Conservation (phyloP, 2,888 invertebrate species). For the Ferrisia virgata region DNA sequence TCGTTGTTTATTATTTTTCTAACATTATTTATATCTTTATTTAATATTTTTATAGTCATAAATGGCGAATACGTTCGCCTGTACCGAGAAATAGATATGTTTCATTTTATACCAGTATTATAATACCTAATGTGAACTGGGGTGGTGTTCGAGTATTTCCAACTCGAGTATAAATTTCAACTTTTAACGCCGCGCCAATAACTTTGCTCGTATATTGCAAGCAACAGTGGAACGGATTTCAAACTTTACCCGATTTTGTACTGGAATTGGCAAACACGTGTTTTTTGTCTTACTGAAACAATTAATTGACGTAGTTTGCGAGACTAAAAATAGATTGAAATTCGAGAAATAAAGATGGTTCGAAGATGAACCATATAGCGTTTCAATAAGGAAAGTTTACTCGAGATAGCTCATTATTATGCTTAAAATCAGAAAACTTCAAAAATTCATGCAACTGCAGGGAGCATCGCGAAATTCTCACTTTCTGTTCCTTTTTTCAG, state of each 20-base stretch:
- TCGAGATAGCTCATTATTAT: too few relatives aligned
- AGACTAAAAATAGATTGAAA: not conserved
- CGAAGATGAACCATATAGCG: too few relatives aligned
- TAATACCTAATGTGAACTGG: not conserved
- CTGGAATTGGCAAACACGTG: not conserved
- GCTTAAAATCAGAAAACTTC: too few relatives aligned
- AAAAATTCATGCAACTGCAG: too few relatives aligned
- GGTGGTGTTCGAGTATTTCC: not conserved
- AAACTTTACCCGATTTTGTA: not conserved
- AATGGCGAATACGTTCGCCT: not conserved
- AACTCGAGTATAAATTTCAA: not conserved
- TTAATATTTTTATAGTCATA: not conserved
- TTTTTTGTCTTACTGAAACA: not conserved
- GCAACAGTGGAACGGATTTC: not conserved
- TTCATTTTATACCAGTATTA: not conserved
- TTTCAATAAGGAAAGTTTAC: too few relatives aligned
- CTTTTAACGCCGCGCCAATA: not conserved
- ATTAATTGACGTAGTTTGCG: not conserved
- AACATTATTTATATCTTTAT: conserved; percentile 4
- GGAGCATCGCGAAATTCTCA: too few relatives aligned
- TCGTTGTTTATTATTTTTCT: not conserved
- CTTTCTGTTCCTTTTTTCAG: too few relatives aligned
- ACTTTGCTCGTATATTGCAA: not conserved
- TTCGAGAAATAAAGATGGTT: not conserved
- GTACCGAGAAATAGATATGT: not conserved